These are phyloP conservation scores for Psittacula derbiana DNA, from an alignment of 2,797 vertebrate species.

Conservation along the genomic window DNA sequence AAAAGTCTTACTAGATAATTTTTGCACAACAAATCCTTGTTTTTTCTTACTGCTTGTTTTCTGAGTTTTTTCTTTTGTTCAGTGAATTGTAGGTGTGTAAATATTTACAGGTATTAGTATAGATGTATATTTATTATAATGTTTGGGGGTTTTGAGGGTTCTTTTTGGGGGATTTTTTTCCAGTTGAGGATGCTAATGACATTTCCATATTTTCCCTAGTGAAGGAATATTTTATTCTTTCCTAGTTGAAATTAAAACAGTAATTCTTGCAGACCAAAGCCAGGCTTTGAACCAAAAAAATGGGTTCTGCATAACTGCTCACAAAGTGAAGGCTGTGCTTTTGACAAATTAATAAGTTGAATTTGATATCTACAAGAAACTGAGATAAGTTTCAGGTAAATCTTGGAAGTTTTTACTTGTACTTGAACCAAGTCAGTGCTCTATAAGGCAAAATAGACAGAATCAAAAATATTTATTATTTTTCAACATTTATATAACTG, in stretches of 20 bases:
- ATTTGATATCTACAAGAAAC: background rate
- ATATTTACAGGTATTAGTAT: background rate
- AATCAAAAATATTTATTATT: background rate
- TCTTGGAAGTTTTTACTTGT: background rate
- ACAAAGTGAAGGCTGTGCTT: background rate
- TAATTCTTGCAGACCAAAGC: background rate
- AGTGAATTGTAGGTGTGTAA: background rate
- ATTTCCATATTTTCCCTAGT: background rate
- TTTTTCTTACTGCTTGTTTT: background rate
- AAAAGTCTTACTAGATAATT: background rate
- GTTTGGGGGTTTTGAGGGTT: rapidly evolving
- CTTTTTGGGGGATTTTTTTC: background rate
- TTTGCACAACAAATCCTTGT: background rate
- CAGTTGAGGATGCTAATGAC: background rate
- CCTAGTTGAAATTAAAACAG: background rate
- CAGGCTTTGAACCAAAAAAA: background rate
- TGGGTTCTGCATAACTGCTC: background rate
- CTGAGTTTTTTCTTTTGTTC: background rate
- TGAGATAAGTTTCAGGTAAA: background rate
- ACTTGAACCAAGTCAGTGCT: background rate
- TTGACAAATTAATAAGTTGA: background rate
- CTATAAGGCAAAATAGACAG: background rate
- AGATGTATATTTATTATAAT: background rate
- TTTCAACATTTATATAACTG: background rate
- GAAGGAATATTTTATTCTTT: background rate